These are phyloP conservation scores for Schizothorax lantsangensis DNA, from an alignment of 2,797 vertebrate genomes.

Conservation along the genomic window DNA sequence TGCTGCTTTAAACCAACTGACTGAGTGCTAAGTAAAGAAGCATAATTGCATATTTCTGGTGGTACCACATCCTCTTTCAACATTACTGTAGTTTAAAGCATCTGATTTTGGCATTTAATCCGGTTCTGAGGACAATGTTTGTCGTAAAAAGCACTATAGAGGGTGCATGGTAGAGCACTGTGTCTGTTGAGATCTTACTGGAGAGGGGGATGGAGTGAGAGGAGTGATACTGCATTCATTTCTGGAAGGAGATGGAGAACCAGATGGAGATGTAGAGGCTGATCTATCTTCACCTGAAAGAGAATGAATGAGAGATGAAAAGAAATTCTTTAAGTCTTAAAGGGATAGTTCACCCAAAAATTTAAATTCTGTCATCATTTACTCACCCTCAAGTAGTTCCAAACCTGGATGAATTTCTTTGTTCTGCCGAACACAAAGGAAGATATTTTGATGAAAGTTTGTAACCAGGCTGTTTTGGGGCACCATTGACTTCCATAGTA, in stretches of 20 bases:
- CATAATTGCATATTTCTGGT: constrained; percentile 54
- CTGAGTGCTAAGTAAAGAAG: constrained; percentile 51
- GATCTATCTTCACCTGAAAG: constrained; percentile 73
- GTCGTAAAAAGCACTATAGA: background rate
- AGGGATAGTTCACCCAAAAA: too few species aligned
- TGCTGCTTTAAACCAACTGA: constrained; percentile 36
- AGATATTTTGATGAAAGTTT: too few species aligned
- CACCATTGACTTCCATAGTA: too few species aligned
- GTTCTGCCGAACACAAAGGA: too few species aligned
- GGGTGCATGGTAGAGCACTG: too few species aligned
- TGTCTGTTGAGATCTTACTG: constrained; percentile 75
- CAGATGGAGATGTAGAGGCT: constrained; percentile 75
- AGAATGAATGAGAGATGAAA: background rate
- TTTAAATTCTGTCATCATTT: too few species aligned
- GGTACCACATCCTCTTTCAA: constrained; percentile 34
- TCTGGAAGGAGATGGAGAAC: constrained; percentile 78
- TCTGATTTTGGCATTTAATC: background rate
- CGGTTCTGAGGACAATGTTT: constrained; percentile 9
- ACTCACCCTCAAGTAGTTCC: too few species aligned
- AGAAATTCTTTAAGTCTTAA: background rate
- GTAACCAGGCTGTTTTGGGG: too few species aligned
- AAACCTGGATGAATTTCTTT: too few species aligned
- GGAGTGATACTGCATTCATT: constrained; percentile 92
- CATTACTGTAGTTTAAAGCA: constrained; percentile 36
- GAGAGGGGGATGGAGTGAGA: constrained; percentile 89